These are phyloP conservation scores for Nematolebias whitei DNA, from an alignment of 2,113 vertebrate genomes.

Conservation along the genomic window DNA sequence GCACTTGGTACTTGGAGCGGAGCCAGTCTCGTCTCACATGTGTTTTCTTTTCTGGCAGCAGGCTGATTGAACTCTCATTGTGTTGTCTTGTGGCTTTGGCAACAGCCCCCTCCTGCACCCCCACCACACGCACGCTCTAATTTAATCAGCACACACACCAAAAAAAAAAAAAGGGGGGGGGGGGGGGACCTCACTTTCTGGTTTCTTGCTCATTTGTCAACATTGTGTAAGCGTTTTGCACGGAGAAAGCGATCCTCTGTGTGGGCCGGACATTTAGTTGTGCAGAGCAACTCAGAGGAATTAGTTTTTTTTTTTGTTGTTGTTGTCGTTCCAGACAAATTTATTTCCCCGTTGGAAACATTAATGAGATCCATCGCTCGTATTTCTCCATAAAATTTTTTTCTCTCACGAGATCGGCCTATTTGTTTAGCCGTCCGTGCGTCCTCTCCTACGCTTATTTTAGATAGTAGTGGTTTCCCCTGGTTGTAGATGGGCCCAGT, in stretches of 20 bases:
- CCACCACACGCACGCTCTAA: constrained; percentile 45
- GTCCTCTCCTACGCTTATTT: constrained; percentile 59
- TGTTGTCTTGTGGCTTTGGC: constrained; percentile 72
- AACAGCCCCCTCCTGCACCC: constrained; percentile 29
- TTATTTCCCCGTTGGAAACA: constrained; percentile 27
- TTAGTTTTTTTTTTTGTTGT: constrained; percentile 1
- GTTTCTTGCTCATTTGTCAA: constrained; percentile 43
- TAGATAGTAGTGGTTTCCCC: constrained; percentile 64
- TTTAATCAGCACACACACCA: constrained; percentile 51
- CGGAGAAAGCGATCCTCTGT: constrained; percentile 40
- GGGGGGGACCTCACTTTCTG: background rate
- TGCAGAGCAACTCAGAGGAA: constrained; percentile 22
- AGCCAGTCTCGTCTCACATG: constrained; percentile 70
- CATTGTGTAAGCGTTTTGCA: constrained; percentile 41
- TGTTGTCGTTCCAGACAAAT: constrained; percentile 8
- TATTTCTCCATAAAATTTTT: constrained; percentile 39
- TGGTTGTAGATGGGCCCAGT: constrained; percentile 52
- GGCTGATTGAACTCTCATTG: constrained; percentile 71
- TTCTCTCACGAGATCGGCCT: constrained; percentile 45
- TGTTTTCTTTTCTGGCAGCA: constrained; percentile 65
- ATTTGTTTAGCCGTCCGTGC: constrained; percentile 43
- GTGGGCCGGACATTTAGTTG: constrained; percentile 31
- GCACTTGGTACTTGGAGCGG: constrained; percentile 68
- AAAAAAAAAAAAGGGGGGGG: no score
- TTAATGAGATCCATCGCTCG: constrained; percentile 20